Percentiles rank a stretch among this genome's conserved stretches.
Evolutionary conservation across 2,113 vertebrate genomes (phyloP).

Genomic region (Climacteris rufus): DNA sequence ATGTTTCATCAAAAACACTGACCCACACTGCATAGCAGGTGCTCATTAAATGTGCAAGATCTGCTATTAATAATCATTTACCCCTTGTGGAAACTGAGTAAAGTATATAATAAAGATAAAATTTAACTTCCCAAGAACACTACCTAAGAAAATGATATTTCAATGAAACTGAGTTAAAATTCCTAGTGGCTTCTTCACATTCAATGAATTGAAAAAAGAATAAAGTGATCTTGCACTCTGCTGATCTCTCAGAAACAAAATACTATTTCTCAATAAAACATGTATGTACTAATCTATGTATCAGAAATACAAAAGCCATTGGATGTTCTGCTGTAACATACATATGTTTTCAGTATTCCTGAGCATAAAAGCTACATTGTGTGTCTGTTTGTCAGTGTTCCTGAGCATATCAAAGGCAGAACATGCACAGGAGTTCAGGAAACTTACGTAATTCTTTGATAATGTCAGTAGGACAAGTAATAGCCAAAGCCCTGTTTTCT

Average conservation of each 20-base stretch:
- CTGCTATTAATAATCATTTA: slow-evolving; percentile 54
- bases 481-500: neutral
- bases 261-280: neutral
- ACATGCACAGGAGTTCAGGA: neutral
- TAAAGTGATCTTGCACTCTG: neutral
- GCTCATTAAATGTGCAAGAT: slow-evolving; percentile 45
- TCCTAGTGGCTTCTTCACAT: neutral
- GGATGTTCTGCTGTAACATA: neutral
- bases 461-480: neutral
- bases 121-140: neutral
- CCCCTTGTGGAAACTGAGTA: neutral
- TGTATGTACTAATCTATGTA: neutral
- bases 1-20: slow-evolving; percentile 58
- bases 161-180: neutral
- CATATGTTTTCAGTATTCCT: accelerated
- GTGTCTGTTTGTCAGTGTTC: neutral
- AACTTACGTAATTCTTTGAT: neutral
- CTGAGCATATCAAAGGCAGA: neutral
- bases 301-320: neutral
- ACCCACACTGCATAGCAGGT: slow-evolving; percentile 45
- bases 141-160: neutral
- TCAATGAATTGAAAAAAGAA: neutral
- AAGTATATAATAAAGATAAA: neutral
- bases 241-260: neutral
- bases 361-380: neutral